A percentile compares a stretch with the other conserved stretches of the same genome.
Conservation (phyloP, 2,113 vertebrate species). For the Lanius collurio region DNA sequence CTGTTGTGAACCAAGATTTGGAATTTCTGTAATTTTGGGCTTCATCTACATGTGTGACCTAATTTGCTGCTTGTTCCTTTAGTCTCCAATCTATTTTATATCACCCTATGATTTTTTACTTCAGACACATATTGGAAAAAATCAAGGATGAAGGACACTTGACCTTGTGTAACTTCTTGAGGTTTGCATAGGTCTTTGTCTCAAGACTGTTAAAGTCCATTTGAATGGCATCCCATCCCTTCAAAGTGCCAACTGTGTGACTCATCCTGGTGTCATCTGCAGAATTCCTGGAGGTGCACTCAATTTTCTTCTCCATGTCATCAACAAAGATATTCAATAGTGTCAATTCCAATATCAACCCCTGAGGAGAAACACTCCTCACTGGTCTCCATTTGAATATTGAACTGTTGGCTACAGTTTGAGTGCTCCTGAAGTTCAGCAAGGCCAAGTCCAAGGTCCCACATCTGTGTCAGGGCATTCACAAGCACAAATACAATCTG, state of each 20-base stretch:
- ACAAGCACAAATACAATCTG: neutral
- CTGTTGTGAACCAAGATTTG: neutral
- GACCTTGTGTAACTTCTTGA: neutral
- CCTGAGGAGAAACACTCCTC: neutral
- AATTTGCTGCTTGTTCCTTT: neutral
- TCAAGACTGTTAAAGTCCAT: neutral
- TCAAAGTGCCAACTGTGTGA: accelerated
- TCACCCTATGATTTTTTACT: neutral
- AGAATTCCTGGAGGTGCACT: neutral
- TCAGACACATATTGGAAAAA: neutral
- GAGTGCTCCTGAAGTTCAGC: neutral
- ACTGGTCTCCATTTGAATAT: neutral
- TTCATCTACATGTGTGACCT: neutral
- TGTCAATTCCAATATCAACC: neutral
- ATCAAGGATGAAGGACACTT: neutral
- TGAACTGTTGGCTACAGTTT: neutral
- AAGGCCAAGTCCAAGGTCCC: neutral
- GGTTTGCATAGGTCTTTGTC: neutral
- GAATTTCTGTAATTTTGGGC: neutral
- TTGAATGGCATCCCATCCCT: neutral
- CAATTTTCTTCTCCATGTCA: neutral
- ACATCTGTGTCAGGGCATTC: neutral
- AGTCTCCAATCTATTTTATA: neutral
- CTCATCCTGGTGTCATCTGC: neutral
- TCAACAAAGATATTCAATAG: neutral